These are phyloP conservation scores for Rhynchomys soricoides DNA, from an alignment of 2,113 vertebrate species.

Conservation along the genomic window DNA sequence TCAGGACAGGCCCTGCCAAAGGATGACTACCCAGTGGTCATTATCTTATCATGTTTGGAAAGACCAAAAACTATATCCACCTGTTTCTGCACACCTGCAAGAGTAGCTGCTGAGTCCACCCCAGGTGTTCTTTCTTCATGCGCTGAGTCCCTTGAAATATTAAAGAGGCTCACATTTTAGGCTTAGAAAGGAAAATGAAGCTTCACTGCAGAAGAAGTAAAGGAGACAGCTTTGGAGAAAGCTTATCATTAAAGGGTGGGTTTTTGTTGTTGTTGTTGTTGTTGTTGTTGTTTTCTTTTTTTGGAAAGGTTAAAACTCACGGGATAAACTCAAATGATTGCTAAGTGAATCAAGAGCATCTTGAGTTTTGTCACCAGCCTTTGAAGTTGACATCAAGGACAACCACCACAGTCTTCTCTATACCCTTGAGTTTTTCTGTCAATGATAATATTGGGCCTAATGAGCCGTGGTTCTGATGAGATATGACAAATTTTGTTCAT, in stretches of 20 bases:
- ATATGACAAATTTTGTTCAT: conserved; percentile 42
- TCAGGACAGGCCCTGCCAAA: not conserved
- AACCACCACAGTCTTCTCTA: not conserved
- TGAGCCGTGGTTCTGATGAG: conserved; percentile 49
- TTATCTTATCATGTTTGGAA: not conserved
- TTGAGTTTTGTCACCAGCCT: conserved; percentile 33
- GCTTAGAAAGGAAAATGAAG: not conserved
- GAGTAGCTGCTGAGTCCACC: not conserved
- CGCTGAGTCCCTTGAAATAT: not conserved
- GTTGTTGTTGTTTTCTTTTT: not conserved
- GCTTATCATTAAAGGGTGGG: not conserved
- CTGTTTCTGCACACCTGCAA: not conserved
- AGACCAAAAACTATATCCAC: not conserved
- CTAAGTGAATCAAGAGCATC: not conserved
- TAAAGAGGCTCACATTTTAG: not conserved
- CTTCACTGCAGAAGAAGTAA: not conserved
- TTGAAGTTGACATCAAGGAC: conserved; percentile 52
- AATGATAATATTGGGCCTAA: conserved; percentile 63
- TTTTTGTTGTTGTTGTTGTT: not conserved
- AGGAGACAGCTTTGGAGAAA: not conserved
- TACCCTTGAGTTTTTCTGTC: conserved; percentile 59
- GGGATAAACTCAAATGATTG: conserved; percentile 31
- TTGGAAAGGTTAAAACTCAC: not conserved
- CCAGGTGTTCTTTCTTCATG: not conserved
- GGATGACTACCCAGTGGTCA: not conserved